Percentiles rank a stretch among this genome's conserved stretches.
Evolutionary conservation across 2,797 vertebrate species (phyloP).

Genomic region (Anniella stebbinsi): DNA sequence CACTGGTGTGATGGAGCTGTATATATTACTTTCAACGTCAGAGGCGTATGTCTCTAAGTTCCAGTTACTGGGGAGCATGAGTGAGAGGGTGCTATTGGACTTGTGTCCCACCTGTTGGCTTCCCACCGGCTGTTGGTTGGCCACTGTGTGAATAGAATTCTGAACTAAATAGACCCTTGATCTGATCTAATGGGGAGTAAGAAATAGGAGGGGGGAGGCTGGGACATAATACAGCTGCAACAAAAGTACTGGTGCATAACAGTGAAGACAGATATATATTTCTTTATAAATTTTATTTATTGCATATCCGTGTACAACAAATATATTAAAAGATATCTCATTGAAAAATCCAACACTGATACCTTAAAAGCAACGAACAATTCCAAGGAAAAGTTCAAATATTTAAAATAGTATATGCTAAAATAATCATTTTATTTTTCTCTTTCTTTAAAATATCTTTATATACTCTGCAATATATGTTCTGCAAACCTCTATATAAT

Average conservation of each 20-base stretch:
- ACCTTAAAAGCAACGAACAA: conserved; percentile 75
- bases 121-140: no score
- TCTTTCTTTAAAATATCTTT: conserved; percentile 56
- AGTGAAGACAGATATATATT: conserved; percentile 47
- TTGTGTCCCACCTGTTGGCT: no score
- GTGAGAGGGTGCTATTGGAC: no score
- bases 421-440: conserved; percentile 67
- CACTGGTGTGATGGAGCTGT: no score
- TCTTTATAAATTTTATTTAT: conserved; percentile 81
- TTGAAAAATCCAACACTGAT: conserved; percentile 72
- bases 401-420: conserved; percentile 77
- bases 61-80: no score
- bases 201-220: not conserved
- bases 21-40: no score
- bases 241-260: conserved; percentile 30
- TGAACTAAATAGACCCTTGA: no score
- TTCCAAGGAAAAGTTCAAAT: conserved; percentile 68
- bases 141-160: no score
- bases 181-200: not conserved
- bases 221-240: not conserved
- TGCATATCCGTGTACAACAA: conserved; percentile 78
- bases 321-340: conserved; percentile 77
- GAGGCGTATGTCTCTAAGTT: no score
- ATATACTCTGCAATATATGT: conserved; percentile 31
- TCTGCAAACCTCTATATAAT: conserved; percentile 68